These are phyloP conservation scores for Margaritifera margaritifera DNA, from an alignment of 2,888 invertebrate genomes.

Conservation along the genomic window DNA sequence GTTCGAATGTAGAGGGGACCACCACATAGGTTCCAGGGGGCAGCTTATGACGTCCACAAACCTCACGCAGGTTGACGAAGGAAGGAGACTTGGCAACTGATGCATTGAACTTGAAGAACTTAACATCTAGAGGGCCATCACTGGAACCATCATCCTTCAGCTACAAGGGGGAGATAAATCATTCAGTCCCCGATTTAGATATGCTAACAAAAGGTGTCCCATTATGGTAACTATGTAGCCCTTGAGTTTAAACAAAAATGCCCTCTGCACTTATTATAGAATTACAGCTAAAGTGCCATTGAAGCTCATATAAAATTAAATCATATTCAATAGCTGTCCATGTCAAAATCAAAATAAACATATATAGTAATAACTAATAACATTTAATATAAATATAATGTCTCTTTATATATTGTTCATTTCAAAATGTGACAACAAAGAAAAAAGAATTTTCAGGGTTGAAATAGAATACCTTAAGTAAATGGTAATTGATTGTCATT, in stretches of 20 bases:
- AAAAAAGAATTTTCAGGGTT: too few species aligned
- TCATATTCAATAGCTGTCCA: too few species aligned
- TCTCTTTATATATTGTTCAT: too few species aligned
- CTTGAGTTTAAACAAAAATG: not conserved
- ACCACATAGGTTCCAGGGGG: slow-evolving; percentile 96
- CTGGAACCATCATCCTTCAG: slow-evolving; percentile 43
- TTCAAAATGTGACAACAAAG: too few species aligned
- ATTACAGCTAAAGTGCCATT: too few species aligned
- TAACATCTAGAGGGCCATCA: slow-evolving; percentile 81
- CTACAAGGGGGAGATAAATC: slow-evolving; percentile 25
- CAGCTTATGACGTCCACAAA: slow-evolving; percentile 92
- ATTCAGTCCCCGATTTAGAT: not conserved
- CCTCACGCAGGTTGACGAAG: slow-evolving; percentile 96
- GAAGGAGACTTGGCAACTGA: slow-evolving; percentile 92
- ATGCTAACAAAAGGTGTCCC: not conserved
- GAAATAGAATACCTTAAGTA: too few species aligned
- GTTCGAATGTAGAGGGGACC: slow-evolving; percentile 97
- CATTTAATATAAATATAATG: too few species aligned
- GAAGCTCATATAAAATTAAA: too few species aligned
- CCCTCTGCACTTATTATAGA: not conserved
- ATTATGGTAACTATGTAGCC: not conserved
- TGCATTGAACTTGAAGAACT: slow-evolving; percentile 96
- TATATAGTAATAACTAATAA: too few species aligned
- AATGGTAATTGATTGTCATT: too few species aligned
- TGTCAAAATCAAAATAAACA: too few species aligned